Evolutionary conservation across 2,113 vertebrate genomes (phyloP), one percentile per base, ranked within the genome.

Genomic region (Zosterops hypoxanthus): DNA sequence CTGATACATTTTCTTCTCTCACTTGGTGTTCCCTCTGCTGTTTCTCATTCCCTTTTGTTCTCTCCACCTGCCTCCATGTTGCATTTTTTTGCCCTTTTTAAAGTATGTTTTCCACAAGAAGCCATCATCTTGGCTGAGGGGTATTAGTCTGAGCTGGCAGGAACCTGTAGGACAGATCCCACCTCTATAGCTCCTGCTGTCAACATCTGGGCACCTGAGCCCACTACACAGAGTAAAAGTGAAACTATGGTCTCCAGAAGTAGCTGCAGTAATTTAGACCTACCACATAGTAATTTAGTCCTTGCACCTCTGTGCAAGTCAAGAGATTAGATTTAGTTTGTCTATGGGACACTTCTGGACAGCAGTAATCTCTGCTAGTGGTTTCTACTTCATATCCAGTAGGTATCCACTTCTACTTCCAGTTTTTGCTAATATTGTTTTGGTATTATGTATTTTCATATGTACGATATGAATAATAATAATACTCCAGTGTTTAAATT

Each of bases 151-250:
- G 28, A 60, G 5, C 24, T 55, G 28, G 15, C 10, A 80, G 17
- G 10, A 69, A 9, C 16, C 31, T 26, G 4, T 12, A 49, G 11
- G 22, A 50, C 22, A 29, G 33, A 66, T 14, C 19, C 6, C 11
- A 36, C 6, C 8, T 19, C 28, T 42, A 8, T 22, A 33, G 12
- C 4, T 39, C 10, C 24, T 13, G 9, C 16, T 63, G 53, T 23
- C 3, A 9, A 22, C 8, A 39, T 9, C 36, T 64, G 60, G 5
- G 44, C 9, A 19, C 8, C 12, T 33, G 21, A 31, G 41, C 19
- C 4, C 0, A 20, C 8, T 12, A 55, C 4, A 33, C 2, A 6
- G 4, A 6, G 4, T 39, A 69, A 66, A 82, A 65, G 5, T 33
- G 29, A 87, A 63, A 46, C 66, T 16, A 5, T 26, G 8, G 14